Conservation (phyloP, 2,113 vertebrate genomes). For the Lophius piscatorius region DNA sequence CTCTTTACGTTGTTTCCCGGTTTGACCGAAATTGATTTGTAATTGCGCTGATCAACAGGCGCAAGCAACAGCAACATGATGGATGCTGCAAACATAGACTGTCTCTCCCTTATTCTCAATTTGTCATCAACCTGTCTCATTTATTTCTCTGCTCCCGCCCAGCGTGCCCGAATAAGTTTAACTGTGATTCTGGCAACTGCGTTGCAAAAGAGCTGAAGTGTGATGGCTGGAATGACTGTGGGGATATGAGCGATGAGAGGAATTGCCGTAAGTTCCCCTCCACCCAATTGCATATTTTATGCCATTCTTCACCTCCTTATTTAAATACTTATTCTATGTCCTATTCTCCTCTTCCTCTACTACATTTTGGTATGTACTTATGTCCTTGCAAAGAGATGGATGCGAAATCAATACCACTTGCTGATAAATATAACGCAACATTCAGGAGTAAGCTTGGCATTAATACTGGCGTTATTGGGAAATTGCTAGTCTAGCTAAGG, state of each 20-base stretch:
- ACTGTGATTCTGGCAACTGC: constrained; percentile 74
- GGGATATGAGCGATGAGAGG: constrained; percentile 81
- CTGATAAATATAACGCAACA: constrained; percentile 1
- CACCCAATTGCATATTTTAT: not conserved
- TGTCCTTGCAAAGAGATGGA: constrained; percentile 5
- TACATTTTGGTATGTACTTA: constrained; percentile 3
- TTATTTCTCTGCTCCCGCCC: constrained; percentile 2
- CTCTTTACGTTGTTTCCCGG: constrained; percentile 45
- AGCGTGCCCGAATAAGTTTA: constrained; percentile 80
- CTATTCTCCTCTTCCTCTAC: not conserved
- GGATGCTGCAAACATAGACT: constrained; percentile 44
- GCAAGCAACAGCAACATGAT: constrained; percentile 49
- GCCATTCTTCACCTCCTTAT: not conserved
- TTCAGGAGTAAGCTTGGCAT: constrained; percentile 6
- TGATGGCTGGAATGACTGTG: constrained; percentile 84
- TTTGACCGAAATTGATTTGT: constrained; percentile 63
- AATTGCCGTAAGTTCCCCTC: constrained; percentile 72
- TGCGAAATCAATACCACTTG: constrained; percentile 18
- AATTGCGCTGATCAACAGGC: constrained; percentile 63
- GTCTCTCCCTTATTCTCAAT: constrained; percentile 42
- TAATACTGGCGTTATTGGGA: no score
- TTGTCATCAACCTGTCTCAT: constrained; percentile 19
- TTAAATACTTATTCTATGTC: not conserved
- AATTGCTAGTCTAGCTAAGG: no score
- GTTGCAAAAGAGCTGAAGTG: constrained; percentile 66